Conservation (phyloP, 2,888 invertebrate genomes). For the Agrotis clavis region DNA sequence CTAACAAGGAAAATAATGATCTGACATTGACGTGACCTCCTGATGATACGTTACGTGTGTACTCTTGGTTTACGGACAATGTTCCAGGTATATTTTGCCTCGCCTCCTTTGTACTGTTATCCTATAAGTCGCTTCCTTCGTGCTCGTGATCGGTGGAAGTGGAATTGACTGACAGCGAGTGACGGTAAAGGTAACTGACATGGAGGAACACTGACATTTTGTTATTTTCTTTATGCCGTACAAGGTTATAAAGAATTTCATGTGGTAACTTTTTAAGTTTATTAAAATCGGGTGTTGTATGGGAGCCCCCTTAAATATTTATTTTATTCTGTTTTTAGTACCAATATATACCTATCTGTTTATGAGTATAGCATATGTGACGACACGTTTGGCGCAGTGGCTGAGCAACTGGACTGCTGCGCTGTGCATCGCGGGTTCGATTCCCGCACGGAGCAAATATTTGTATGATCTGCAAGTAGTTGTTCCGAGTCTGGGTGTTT, state of each 20-base stretch:
- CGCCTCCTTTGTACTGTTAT: conserved; percentile 20
- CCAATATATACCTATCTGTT: too few relatives aligned
- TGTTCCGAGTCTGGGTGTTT: too few relatives aligned
- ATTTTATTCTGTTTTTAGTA: too few relatives aligned
- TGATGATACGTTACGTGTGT: neutral
- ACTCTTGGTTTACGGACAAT: neutral
- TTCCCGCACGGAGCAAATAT: too few relatives aligned
- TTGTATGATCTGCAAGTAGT: too few relatives aligned
- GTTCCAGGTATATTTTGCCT: conserved; percentile 3
- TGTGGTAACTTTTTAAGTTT: conserved; percentile 3
- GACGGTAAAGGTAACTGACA: conserved; percentile 35
- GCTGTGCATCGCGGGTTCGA: too few relatives aligned
- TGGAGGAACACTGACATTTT: conserved; percentile 27
- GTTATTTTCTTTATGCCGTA: neutral
- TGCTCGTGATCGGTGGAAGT: neutral
- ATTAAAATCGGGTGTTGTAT: neutral
- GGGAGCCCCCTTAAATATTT: too few relatives aligned
- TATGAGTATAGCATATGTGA: too few relatives aligned
- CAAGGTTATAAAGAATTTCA: neutral
- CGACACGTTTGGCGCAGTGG: too few relatives aligned
- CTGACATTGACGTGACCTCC: conserved; percentile 4
- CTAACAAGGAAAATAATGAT: conserved; percentile 12
- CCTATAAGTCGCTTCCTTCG: conserved; percentile 10
- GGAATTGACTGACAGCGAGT: conserved; percentile 12
- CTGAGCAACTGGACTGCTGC: too few relatives aligned